Conservation (phyloP, 2,888 invertebrate genomes). For the Tenthredo amoena region DNA sequence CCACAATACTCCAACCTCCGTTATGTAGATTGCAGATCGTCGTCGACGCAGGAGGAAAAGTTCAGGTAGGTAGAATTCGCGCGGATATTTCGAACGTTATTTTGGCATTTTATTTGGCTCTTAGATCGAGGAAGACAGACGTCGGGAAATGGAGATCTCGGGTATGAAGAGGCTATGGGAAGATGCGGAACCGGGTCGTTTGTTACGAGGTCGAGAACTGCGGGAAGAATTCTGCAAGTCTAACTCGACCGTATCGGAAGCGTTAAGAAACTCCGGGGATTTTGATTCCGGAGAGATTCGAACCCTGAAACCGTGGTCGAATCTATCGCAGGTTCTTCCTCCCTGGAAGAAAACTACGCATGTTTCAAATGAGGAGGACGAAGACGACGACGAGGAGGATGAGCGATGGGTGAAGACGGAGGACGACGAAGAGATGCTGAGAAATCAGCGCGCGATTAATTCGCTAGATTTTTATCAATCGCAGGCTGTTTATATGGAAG, state of each 20-base stretch:
- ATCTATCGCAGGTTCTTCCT: slow-evolving; percentile 53
- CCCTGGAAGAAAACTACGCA: slow-evolving; percentile 56
- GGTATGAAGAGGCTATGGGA: slow-evolving; percentile 62
- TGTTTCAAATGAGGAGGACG: slow-evolving; percentile 50
- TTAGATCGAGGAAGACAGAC: slow-evolving; percentile 56
- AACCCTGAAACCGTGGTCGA: slow-evolving; percentile 54
- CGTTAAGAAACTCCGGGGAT: slow-evolving; percentile 41
- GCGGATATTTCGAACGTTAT: too few relatives aligned
- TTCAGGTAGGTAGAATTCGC: not conserved
- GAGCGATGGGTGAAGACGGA: slow-evolving; percentile 59
- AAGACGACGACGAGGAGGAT: slow-evolving; percentile 57
- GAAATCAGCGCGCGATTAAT: slow-evolving; percentile 57
- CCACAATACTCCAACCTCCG: not conserved
- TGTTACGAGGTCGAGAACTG: slow-evolving; percentile 61
- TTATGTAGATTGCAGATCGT: slow-evolving; percentile 8
- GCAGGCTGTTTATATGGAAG: slow-evolving; percentile 46
- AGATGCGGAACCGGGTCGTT: slow-evolving; percentile 58
- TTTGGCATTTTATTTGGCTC: too few relatives aligned
- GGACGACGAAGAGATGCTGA: slow-evolving; percentile 59
- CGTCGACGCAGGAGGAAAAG: slow-evolving; percentile 7
- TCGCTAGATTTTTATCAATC: slow-evolving; percentile 56
- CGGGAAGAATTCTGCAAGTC: slow-evolving; percentile 60
- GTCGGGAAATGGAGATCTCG: slow-evolving; percentile 60
- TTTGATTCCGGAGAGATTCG: not conserved
- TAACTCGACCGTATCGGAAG: slow-evolving; percentile 31